phyloP scores from a whole-genome alignment of 2,113 vertebrate genomes.

The Saguinus imperator region DNA sequence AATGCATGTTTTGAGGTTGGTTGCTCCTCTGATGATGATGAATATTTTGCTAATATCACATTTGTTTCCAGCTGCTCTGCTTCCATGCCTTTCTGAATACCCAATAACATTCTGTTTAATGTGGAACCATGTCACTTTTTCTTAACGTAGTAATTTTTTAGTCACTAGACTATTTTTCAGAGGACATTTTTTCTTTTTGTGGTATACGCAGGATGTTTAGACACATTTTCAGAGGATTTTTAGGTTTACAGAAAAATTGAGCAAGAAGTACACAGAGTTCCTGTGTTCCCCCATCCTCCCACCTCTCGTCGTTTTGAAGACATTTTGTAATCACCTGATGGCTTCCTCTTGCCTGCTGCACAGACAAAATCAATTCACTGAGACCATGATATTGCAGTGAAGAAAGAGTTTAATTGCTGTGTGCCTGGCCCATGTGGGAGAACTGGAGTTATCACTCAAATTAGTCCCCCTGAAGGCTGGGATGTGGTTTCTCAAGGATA shows the following conservation, averaged over 20 bases:
- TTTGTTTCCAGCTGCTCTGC: background rate
- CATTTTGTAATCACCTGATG: no score
- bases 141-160: background rate
- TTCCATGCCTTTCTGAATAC: background rate
- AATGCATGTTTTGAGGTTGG: no score
- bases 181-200: no score
- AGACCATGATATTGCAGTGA: no score
- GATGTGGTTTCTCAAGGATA: no score
- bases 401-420: no score
- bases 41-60: accelerated
- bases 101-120: background rate
- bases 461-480: no score
- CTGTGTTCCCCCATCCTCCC: background rate
- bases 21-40: background rate
- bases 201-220: no score
- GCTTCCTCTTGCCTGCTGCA: no score
- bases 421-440: no score
- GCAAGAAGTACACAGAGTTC: background rate
- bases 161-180: background rate
- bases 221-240: background rate
- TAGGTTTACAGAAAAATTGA: background rate
- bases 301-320: background rate
- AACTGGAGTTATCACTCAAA: no score
- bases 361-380: no score
- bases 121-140: background rate